Evolutionary conservation across 2,113 vertebrate genomes (phyloP).

Genomic region (Takifugu bimaculatus): DNA sequence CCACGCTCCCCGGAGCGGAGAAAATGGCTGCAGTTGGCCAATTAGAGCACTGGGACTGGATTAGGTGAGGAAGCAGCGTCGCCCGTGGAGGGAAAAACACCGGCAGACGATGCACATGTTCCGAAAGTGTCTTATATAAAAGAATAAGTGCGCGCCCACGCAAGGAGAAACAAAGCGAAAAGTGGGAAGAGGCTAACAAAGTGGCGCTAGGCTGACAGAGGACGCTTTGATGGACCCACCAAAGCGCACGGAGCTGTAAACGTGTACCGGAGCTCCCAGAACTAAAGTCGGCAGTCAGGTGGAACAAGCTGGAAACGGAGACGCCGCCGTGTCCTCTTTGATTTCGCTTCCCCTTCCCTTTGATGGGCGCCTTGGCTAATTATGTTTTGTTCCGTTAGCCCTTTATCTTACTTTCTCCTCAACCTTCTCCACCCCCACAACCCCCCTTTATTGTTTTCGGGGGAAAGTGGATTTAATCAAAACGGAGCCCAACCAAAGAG

Average conservation of each 20-base stretch:
- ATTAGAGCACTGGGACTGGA: conserved; percentile 61
- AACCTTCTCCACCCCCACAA: conserved; percentile 1
- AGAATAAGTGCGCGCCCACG: neutral
- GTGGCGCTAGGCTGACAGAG: conserved; percentile 25
- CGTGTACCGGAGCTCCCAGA: neutral
- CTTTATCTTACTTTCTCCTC: conserved; percentile 18
- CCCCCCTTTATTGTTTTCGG: neutral
- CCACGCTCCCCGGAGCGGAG: conserved; percentile 47
- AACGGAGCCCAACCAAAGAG: conserved; percentile 18
- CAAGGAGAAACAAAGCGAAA: neutral
- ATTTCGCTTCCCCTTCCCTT: neutral
- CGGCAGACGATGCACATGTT: conserved; percentile 17
- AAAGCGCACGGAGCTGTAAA: conserved; percentile 24
- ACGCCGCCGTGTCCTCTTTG: neutral
- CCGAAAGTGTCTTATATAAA: conserved; percentile 4
- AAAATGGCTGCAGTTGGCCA: conserved; percentile 58
- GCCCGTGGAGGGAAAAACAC: conserved; percentile 23
- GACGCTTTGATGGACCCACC: conserved; percentile 25
- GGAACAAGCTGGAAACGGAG: no score
- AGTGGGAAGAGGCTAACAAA: conserved; percentile 40
- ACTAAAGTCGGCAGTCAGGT: no score
- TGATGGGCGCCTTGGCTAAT: conserved; percentile 36
- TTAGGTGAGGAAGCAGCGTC: conserved; percentile 39
- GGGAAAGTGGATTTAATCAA: conserved; percentile 31
- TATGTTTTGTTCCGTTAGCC: conserved; percentile 21